Conservation (phyloP, 2,888 invertebrate genomes). For the Stenodera caucasica region DNA sequence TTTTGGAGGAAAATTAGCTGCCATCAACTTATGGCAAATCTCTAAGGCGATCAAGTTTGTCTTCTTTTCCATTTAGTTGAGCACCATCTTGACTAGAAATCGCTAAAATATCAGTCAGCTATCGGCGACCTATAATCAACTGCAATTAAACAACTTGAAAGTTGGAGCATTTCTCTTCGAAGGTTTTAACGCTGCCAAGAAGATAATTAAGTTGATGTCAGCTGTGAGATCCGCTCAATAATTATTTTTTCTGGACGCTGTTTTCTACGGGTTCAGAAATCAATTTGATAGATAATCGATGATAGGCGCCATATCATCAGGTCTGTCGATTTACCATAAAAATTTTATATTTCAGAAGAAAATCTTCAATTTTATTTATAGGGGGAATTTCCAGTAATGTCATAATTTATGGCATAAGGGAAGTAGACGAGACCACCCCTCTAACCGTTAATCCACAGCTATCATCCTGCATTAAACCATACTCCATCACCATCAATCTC, state of each 20-base stretch:
- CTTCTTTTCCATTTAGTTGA: not conserved
- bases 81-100: not conserved
- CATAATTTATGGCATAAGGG: not conserved
- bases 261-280: slow-evolving; percentile 29
- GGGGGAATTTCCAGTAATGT: slow-evolving; percentile 13
- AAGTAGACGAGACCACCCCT: not conserved
- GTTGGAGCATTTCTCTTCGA: slow-evolving; percentile 29
- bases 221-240: slow-evolving; percentile 41
- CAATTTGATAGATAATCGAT: slow-evolving; percentile 39
- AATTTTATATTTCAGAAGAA: slow-evolving; percentile 16
- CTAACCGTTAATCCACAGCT: not conserved
- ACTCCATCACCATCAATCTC: slow-evolving; percentile 35
- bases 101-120: slow-evolving; percentile 21
- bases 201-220: slow-evolving; percentile 46
- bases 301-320: too few relatives aligned
- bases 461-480: slow-evolving; percentile 16
- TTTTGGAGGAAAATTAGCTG: not conserved
- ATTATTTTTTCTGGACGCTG: slow-evolving; percentile 30
- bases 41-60: slow-evolving; percentile 2
- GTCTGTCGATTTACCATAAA: too few relatives aligned
- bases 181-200: slow-evolving; percentile 31
- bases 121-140: slow-evolving; percentile 24
- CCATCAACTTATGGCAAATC: not conserved
- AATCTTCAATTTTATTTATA: slow-evolving; percentile 16
- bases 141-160: slow-evolving; percentile 34